Conservation (phyloP, 2,113 vertebrate species). For the Laterallus jamaicensis region DNA sequence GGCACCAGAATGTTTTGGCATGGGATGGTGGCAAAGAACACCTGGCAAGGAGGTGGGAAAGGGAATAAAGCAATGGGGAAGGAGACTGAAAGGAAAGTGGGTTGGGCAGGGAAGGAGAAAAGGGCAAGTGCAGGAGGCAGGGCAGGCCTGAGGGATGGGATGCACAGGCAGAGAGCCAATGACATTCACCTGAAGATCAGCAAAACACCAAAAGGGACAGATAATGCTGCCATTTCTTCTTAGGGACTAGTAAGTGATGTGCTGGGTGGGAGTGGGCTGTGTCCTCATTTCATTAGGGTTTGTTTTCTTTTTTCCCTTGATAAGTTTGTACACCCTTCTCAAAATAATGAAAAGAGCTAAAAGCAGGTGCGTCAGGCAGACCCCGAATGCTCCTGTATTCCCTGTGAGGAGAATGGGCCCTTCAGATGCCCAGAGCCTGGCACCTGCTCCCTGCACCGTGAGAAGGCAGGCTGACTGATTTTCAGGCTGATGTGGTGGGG, state of each 20-base stretch:
- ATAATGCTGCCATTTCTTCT: background rate
- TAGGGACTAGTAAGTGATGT: background rate
- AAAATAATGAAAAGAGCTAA: background rate
- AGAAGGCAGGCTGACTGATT: background rate
- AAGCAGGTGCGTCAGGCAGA: background rate
- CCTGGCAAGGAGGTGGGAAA: background rate
- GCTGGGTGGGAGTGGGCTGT: background rate
- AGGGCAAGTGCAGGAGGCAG: background rate
- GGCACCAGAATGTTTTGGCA: background rate
- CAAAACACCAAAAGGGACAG: background rate
- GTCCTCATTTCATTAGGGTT: background rate
- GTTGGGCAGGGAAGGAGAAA: background rate
- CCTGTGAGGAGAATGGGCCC: background rate
- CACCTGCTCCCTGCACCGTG: background rate
- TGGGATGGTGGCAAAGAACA: background rate
- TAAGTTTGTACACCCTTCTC: background rate
- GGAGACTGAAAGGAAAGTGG: background rate
- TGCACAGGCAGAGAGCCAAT: background rate
- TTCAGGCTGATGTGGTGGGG: background rate
- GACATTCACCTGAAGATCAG: background rate
- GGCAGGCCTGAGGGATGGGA: background rate
- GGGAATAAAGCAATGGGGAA: background rate
- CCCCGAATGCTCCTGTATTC: background rate
- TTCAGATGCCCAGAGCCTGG: slow-evolving; percentile 6
- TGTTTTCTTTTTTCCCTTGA: background rate